Percentiles rank a stretch among this genome's conserved stretches.
These are phyloP conservation scores for Tetrapedia diversipes DNA, from an alignment of 2,888 invertebrate genomes.

Conservation along the genomic window DNA sequence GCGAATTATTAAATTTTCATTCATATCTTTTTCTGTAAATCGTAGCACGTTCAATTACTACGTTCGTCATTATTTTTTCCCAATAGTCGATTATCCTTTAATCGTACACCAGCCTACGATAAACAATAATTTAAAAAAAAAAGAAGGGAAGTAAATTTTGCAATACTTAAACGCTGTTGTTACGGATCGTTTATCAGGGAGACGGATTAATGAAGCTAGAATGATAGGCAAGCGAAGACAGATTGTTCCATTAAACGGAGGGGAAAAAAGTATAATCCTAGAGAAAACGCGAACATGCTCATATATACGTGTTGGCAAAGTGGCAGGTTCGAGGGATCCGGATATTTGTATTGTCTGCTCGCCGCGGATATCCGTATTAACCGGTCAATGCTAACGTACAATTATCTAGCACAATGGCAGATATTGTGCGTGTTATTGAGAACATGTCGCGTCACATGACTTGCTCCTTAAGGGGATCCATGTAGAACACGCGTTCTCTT, in stretches of 20 bases:
- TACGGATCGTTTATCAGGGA: not conserved
- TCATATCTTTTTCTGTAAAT: not conserved
- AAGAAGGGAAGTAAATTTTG: conserved; percentile 9
- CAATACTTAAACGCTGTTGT: not conserved
- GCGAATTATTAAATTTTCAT: not conserved
- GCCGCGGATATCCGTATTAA: conserved; percentile 58
- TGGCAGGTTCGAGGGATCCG: conserved; percentile 17
- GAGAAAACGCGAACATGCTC: not conserved
- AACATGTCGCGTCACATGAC: conserved; percentile 16
- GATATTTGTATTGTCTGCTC: conserved; percentile 49
- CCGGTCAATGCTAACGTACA: conserved; percentile 54
- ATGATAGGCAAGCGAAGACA: not conserved
- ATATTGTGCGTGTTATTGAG: conserved; percentile 46
- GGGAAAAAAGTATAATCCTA: not conserved
- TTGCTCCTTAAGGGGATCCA: conserved; percentile 18
- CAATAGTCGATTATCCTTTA: not conserved
- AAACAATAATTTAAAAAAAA: not conserved
- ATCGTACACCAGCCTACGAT: not conserved
- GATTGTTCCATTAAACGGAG: not conserved
- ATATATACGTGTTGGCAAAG: conserved; percentile 3
- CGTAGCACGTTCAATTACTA: not conserved
- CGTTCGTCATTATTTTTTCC: not conserved
- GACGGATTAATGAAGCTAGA: not conserved
- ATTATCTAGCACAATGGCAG: conserved; percentile 56
- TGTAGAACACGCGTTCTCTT: conserved; percentile 1